phyloP scores from a whole-genome alignment of 1,140 invertebrate species.

The Sycophila sp. region DNA sequence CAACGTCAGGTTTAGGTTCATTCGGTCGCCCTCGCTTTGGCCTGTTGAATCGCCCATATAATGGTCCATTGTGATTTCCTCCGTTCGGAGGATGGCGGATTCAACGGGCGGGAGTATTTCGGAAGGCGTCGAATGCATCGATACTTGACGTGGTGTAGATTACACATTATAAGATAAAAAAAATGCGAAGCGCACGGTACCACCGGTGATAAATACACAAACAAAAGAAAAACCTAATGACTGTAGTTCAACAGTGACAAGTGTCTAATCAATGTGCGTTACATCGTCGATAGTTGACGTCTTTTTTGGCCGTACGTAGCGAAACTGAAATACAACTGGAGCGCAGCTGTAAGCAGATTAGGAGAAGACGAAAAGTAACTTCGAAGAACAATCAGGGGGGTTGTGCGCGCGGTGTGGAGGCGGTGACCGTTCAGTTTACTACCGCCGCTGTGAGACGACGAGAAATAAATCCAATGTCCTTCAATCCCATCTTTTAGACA shows the following conservation, averaged over 20 bases:
- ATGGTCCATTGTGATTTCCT: no score
- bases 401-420: conserved; percentile 55
- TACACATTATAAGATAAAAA: neutral
- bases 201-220: no score
- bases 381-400: conserved; percentile 24
- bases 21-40: no score
- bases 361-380: no score
- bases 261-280: neutral
- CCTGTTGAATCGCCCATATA: no score
- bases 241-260: no score
- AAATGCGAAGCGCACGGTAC: no score
- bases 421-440: conserved; percentile 50
- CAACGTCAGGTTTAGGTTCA: no score
- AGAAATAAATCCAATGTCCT: conserved; percentile 11
- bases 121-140: neutral
- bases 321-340: neutral
- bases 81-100: no score
- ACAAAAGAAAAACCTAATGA: no score
- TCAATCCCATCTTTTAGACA: no score
- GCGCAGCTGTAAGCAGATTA: neutral
- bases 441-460: neutral
- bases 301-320: neutral
- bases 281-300: conserved; percentile 3
- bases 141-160: neutral
- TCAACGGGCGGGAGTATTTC: no score